Percentiles rank a stretch among this genome's conserved stretches.
phyloP scores from a whole-genome alignment of 2,888 invertebrate species.

The Zele albiditarsus region DNA sequence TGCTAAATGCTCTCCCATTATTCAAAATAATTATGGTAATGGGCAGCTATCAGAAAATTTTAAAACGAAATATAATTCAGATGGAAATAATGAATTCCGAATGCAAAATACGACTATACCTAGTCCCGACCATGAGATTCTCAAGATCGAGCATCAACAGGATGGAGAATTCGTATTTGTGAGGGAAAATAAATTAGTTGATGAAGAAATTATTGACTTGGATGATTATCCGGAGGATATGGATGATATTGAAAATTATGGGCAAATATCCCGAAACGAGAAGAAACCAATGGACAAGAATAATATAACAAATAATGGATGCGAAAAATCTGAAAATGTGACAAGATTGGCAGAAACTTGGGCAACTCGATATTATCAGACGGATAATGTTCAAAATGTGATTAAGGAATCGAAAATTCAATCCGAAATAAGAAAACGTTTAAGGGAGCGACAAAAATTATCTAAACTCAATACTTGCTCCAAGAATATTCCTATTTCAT shows the following conservation, averaged over 20 bases:
- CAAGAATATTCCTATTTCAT: conserved; percentile 32
- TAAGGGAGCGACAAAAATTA: conserved; percentile 68
- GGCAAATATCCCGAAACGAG: conserved; percentile 25
- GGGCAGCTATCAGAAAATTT: conserved; percentile 44
- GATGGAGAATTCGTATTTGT: neutral
- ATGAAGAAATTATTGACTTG: conserved; percentile 69
- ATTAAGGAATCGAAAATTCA: conserved; percentile 72
- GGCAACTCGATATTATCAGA: conserved; percentile 70
- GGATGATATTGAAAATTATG: conserved; percentile 62
- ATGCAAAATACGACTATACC: conserved; percentile 1
- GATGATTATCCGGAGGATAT: conserved; percentile 70
- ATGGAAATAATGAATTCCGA: conserved; percentile 38
- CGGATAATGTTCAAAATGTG: conserved; percentile 70
- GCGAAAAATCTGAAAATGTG: conserved; percentile 25
- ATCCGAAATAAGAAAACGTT: conserved; percentile 70
- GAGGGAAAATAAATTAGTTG: conserved; percentile 20
- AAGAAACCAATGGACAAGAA: neutral
- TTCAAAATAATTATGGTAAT: conserved; percentile 30
- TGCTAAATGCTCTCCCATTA: conserved; percentile 21
- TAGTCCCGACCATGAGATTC: conserved; percentile 1
- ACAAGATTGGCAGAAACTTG: conserved; percentile 68
- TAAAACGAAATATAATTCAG: conserved; percentile 44
- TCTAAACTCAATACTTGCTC: conserved; percentile 64
- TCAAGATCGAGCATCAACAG: neutral
- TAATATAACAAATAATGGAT: conserved; percentile 27